Conservation (phyloP, 2,888 invertebrate species). For the Nomada lathburiana region DNA sequence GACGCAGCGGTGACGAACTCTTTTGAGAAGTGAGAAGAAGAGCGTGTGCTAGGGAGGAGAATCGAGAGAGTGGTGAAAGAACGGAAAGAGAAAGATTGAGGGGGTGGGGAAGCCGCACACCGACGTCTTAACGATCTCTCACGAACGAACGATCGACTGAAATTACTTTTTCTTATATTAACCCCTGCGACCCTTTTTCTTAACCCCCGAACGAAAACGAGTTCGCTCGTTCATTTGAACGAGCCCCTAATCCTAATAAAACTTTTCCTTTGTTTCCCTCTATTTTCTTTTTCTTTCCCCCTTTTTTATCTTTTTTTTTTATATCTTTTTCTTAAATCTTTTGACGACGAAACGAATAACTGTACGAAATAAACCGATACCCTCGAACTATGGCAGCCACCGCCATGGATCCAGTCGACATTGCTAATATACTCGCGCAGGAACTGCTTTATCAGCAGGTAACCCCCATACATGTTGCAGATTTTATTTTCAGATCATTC, state of each 20-base stretch:
- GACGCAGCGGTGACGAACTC: conserved; percentile 77
- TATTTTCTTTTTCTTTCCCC: neutral
- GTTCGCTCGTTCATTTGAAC: conserved; percentile 15
- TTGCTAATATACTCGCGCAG: conserved; percentile 93
- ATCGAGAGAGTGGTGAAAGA: conserved; percentile 25
- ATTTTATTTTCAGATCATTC: neutral
- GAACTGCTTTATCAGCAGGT: conserved; percentile 94
- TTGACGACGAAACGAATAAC: conserved; percentile 72
- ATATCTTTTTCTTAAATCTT: conserved; percentile 16
- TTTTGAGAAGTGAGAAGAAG: conserved; percentile 62
- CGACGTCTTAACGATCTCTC: conserved; percentile 74
- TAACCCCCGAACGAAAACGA: conserved; percentile 9
- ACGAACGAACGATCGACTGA: conserved; percentile 80
- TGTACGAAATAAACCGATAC: conserved; percentile 70
- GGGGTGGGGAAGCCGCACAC: conserved; percentile 63
- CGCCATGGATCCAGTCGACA: conserved; percentile 92
- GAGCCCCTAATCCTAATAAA: too few relatives aligned
- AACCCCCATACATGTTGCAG: conserved; percentile 71
- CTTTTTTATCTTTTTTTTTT: neutral
- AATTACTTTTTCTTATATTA: conserved; percentile 48
- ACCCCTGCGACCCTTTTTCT: neutral
- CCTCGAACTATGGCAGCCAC: conserved; percentile 76
- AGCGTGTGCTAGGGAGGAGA: conserved; percentile 41
- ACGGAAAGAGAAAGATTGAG: conserved; percentile 33
- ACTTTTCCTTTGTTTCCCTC: neutral